phyloP scores from a whole-genome alignment of 2,113 vertebrate genomes.

The Salminus brasiliensis region DNA sequence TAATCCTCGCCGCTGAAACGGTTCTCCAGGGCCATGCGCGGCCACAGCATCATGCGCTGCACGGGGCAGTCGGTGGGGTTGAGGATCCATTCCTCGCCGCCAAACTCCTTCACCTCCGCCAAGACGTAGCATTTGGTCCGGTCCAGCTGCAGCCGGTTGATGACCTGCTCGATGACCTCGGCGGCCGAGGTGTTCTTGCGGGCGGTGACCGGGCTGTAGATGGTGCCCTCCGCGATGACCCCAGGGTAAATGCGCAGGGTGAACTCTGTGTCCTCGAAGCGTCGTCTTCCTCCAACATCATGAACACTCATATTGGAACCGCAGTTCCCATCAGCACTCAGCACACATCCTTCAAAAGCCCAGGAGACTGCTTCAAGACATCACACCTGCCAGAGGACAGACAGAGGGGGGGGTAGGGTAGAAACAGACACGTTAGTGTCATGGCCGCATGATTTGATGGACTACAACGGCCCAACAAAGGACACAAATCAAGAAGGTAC shows the following conservation, averaged over 20 bases:
- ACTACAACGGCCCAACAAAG: neutral
- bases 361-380: constrained; percentile 75
- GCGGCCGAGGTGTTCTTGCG: constrained; percentile 92
- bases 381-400: constrained; percentile 69
- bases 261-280: constrained; percentile 93
- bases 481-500: neutral
- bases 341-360: constrained; percentile 72
- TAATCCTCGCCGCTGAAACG: constrained; percentile 91
- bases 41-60: constrained; percentile 99
- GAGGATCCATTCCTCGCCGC: constrained; percentile 98
- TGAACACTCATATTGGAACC: constrained; percentile 93
- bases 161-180: constrained; percentile 91
- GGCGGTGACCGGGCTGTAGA: constrained; percentile 93
- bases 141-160: constrained; percentile 88
- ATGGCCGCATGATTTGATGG: neutral
- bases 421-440: neutral
- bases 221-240: constrained; percentile 90
- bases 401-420: constrained; percentile 8
- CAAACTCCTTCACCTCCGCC: constrained; percentile 97
- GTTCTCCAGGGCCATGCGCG: constrained; percentile 93
- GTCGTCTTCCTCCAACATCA: constrained; percentile 93
- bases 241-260: constrained; percentile 94
- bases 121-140: constrained; percentile 93
- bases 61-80: constrained; percentile 96
- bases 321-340: constrained; percentile 87